Evolutionary conservation across 2,113 vertebrate species (phyloP).

Genomic region (zebrafish (Danio rerio)): DNA sequence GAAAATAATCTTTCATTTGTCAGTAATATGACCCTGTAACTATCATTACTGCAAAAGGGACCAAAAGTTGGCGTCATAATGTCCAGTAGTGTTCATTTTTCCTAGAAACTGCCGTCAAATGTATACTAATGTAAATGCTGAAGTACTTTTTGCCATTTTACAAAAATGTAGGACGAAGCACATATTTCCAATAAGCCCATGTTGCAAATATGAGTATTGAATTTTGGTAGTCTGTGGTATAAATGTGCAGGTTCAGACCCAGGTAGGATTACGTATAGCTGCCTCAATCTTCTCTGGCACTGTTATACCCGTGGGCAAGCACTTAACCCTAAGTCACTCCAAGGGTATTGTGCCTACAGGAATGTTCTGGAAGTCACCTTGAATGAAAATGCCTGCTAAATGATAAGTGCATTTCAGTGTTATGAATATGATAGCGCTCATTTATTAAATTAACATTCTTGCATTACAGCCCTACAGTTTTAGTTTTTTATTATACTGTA

Average conservation of each 20-base stretch:
- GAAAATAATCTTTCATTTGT: too few relatives aligned
- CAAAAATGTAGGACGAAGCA: too few relatives aligned
- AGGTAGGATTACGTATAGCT: neutral
- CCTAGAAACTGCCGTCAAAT: too few relatives aligned
- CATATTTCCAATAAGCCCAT: too few relatives aligned
- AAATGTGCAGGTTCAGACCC: neutral
- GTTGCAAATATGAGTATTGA: neutral
- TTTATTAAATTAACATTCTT: neutral
- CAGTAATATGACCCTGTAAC: too few relatives aligned
- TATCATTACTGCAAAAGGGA: too few relatives aligned
- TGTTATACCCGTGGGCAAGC: neutral
- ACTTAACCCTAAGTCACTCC: neutral
- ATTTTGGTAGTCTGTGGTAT: neutral
- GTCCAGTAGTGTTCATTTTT: too few relatives aligned
- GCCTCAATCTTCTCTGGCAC: neutral
- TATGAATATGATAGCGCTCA: neutral
- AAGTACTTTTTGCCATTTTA: too few relatives aligned
- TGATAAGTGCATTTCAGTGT: neutral
- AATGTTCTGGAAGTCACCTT: constrained; percentile 25
- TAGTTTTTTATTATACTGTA: neutral
- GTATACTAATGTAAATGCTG: too few relatives aligned
- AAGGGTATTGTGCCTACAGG: neutral
- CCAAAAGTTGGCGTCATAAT: too few relatives aligned
- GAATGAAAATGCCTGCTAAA: neutral
- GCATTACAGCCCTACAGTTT: neutral